These are phyloP conservation scores for Channallabes apus DNA, from an alignment of 2,797 vertebrate genomes.

Conservation along the genomic window DNA sequence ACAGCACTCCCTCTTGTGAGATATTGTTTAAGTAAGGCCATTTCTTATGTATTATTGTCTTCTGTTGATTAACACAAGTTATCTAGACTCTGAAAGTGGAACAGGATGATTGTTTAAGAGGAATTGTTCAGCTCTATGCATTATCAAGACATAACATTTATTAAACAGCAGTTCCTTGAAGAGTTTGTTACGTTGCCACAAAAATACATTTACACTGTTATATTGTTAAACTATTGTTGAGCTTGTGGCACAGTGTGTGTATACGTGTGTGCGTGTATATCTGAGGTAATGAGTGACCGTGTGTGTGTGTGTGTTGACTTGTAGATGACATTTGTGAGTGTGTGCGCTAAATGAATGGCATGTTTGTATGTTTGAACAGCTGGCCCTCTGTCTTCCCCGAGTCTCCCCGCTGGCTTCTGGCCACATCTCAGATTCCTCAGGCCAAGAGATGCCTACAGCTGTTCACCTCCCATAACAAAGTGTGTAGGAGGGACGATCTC, in stretches of 20 bases:
- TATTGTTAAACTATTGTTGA: not conserved
- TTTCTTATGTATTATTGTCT: not conserved
- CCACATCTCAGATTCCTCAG: slow-evolving; percentile 76
- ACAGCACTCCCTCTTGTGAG: not conserved
- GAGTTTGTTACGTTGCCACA: not conserved
- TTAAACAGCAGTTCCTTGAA: not conserved
- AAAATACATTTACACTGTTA: not conserved
- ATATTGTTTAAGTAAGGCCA: not conserved
- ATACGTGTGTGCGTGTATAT: not conserved
- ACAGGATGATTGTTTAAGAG: not conserved
- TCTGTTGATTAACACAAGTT: not conserved
- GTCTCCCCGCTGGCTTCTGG: slow-evolving; percentile 88
- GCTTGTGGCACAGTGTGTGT: not conserved
- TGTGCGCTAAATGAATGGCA: slow-evolving; percentile 16
- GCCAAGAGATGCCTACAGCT: slow-evolving; percentile 74
- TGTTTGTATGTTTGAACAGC: slow-evolving; percentile 66
- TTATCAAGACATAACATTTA: not conserved
- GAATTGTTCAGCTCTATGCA: not conserved
- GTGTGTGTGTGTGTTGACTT: slow-evolving; percentile 3
- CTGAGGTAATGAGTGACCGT: not conserved
- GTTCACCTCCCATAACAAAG: slow-evolving; percentile 70
- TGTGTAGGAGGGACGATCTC: slow-evolving; percentile 64
- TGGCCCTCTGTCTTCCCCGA: slow-evolving; percentile 81
- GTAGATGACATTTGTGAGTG: slow-evolving; percentile 5
- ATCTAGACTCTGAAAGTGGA: not conserved